Evolutionary conservation across 2,113 vertebrate species (phyloP), one percentile per base, ranked within the genome.

Genomic region (Fukomys damarensis): DNA sequence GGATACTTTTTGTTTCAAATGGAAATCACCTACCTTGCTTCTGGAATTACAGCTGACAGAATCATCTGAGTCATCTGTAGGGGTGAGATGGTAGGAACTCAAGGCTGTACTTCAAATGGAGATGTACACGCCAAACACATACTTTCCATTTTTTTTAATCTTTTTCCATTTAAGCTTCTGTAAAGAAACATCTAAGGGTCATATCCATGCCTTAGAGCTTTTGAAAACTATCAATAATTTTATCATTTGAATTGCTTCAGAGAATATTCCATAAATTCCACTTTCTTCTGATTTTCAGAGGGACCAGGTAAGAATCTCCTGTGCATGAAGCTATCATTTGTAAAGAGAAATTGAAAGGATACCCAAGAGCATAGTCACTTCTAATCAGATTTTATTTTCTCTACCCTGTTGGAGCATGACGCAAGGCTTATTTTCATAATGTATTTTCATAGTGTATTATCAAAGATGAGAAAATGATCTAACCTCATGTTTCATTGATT

Each of bases 141-240:
- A 63, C 0, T 93, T 89, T 85, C 82, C n/a, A 92, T 85, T 85
- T 65, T 96, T 92, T 3, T 86, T 92, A 9, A 80, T 85, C 11
- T 85, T 95, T 94, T 84, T 95, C 35, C 95, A 20, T 54, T 94
- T 66, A 93, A 94, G 30, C 14, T 90, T 92, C 84, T 90, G 59
- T 72, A 96, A 87, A 95, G 76, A 96, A 96, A 41, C 0, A 12
- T 49, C 19, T 22, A 22, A 84, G 56, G 65, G 4, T 77, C 74
- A 72, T 38, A 56, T 30, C 17, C 32, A 74, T 77, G 79, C 58
- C 58, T 87, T 87, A 6, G 16, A 96, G 26, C 43, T 89, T 88
- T 91, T 46, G 24, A 96, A 86, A 89, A 74, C 13, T 85, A 79
- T 59, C 81, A 93, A 87, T 93, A 87, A 80, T 92, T 92, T 92